Evolutionary conservation across 2,797 vertebrate genomes (phyloP).

Genomic region (Linurgus olivaceus): DNA sequence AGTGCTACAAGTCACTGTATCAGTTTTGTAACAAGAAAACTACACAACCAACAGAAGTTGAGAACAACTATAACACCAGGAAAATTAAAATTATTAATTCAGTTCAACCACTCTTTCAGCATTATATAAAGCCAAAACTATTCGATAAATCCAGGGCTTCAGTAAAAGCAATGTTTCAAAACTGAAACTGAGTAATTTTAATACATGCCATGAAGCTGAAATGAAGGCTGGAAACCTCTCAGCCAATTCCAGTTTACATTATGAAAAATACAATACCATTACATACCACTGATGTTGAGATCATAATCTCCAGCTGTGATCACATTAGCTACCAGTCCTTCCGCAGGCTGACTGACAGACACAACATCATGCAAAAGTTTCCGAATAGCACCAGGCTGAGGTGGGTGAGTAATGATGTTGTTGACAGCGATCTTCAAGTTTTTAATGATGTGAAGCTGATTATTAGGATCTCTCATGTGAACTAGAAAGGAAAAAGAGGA

Average conservation of each 20-base stretch:
- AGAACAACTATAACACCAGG: neutral
- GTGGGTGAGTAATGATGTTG: constrained; percentile 84
- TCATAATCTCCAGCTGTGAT: constrained; percentile 93
- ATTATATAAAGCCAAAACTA: neutral
- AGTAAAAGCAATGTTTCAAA: neutral
- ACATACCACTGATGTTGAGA: constrained; percentile 94
- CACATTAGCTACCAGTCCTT: constrained; percentile 85
- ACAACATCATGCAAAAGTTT: constrained; percentile 88
- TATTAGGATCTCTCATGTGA: constrained; percentile 96
- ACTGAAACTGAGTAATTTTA: neutral
- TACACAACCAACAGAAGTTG: neutral
- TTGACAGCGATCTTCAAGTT: constrained; percentile 93
- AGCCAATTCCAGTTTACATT: neutral
- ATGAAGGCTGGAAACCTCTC: neutral
- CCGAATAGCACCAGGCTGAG: constrained; percentile 74
- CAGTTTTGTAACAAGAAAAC: neutral
- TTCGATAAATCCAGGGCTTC: neutral
- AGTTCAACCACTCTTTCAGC: neutral
- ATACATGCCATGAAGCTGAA: neutral
- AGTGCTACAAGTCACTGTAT: neutral
- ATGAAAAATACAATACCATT: neutral
- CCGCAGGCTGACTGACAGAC: constrained; percentile 88
- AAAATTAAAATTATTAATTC: neutral
- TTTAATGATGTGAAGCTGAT: constrained; percentile 93
- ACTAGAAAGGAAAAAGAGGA: constrained; percentile 71